Conservation (phyloP, 2,113 vertebrate genomes). For the Megaceryle torquata region DNA sequence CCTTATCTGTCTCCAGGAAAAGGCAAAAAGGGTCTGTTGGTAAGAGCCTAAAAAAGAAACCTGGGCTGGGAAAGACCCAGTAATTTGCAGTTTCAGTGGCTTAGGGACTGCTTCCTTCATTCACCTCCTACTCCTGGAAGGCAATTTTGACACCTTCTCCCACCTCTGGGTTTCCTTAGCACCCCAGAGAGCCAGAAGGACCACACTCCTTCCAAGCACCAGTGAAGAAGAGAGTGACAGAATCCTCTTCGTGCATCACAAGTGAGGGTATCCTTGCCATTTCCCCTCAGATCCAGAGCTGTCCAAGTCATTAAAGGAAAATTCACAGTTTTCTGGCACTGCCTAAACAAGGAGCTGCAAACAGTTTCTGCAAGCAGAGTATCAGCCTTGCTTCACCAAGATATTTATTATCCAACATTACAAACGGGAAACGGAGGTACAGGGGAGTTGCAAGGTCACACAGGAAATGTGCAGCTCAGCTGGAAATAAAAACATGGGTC, state of each 20-base stretch:
- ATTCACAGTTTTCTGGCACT: neutral
- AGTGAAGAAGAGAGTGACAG: neutral
- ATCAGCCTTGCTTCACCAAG: neutral
- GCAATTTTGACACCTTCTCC: neutral
- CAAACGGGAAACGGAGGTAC: slow-evolving; percentile 16
- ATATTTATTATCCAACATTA: neutral
- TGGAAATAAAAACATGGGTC: slow-evolving; percentile 29
- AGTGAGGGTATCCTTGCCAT: neutral
- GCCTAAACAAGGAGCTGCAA: neutral
- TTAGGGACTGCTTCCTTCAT: neutral
- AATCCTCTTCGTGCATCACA: fast-evolving
- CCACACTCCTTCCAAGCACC: neutral
- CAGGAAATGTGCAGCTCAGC: neutral
- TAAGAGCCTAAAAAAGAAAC: neutral
- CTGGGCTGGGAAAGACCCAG: fast-evolving
- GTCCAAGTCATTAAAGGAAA: neutral
- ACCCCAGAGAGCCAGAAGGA: neutral
- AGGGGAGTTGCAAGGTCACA: slow-evolving; percentile 18
- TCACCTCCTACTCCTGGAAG: neutral
- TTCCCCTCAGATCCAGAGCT: neutral
- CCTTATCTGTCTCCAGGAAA: neutral
- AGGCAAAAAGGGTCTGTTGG: neutral
- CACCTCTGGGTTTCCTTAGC: neutral
- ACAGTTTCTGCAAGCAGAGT: neutral
- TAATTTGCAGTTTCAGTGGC: neutral